Evolutionary conservation across 64 coral and sea anemone species (phyloP), one percentile per base, ranked within the genome.

Genomic region (Montipora capricornis): DNA sequence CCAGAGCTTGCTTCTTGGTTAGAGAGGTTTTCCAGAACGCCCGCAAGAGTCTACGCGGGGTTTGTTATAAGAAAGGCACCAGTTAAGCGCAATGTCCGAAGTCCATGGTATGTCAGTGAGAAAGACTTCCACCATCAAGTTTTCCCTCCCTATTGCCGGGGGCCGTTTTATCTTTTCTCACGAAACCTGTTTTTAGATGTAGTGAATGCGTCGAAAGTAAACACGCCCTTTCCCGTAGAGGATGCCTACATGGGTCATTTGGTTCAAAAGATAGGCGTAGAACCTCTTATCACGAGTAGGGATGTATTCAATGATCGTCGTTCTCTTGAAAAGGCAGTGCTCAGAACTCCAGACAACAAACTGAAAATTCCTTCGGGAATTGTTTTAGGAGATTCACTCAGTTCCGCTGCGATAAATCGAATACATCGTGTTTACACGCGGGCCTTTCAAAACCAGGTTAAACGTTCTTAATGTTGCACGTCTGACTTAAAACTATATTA

Each of bases 131-230:
- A 3, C 5, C 49, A 49, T 13, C 8, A 22, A 4, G 20, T 50
- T 52, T 90, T 46, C 46, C 88, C 76, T 19, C 47, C 68, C 9
- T 90, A 80, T 24, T 90, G 88, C 17, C n/a, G 51, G 4, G 88
- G 88, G 15, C 75, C 60, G 2, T 90, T 90, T 80, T 90, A 90
- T 20, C 24, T 90, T 49, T 90, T 90, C 6, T 90, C 88, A 1
- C 16, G 58, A 47, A 80, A 80, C 77, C 3, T 90, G 52, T 64
- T 90, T 20, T n/a, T 79, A 80, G 60, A 90, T 51, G 26, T 90
- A 10, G 47, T 67, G 16, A 73, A 80, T 10, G 20, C 75, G 3
- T 90, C 88, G 0, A 52, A 80, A 19, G 78, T 13, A 51, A 20
- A 20, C 19, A 90, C 66, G 64, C 24, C 37, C 5, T 90, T 90